Evolutionary conservation across 2,888 invertebrate species (phyloP), one percentile per base, ranked within the genome.

Genomic region (Diadegma fenestrale): DNA sequence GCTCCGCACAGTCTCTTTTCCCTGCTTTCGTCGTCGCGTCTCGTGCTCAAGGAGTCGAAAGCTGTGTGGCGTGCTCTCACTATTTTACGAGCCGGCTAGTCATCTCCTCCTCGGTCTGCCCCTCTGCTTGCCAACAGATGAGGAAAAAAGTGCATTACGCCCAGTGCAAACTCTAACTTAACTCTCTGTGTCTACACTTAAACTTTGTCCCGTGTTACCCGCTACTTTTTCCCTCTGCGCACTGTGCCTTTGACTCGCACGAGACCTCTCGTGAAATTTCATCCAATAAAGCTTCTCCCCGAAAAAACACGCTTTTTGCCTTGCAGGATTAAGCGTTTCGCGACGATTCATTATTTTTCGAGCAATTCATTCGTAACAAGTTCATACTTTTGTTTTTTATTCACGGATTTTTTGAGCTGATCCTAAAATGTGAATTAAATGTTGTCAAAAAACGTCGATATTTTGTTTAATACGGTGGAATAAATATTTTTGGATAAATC

Each of bases 61-160:
- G 75, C 75, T 51, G 48, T 51, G 48, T 76, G 41, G 68, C 81
- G 71, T 80, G 80, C 80, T 71, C 80, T 64, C 75, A 63, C 80
- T 81, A 73, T 78, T 81, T 81, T 81, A 78, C 81, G 84, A 84
- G 77, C 66, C 78, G 81, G 81, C 84, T 68, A 78, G 78, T 64
- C 72, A 68, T 30, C 78, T 48, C 30, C 78, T 48, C 80, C 68
- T 58, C 76, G 71, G 33, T 51, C 30, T 54, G 77, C 61, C 81
- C 61, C 73, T n/a, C n/a, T n/a, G n/a, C n/a, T 68, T 68, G 68
- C 68, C 72, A 72, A 73, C 66, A 51, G 71, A 45, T 45, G 71
- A 84, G 76, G 76, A 43, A 80, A 80, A 71, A 30, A 69, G 30
- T 30, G 17, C 61, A 63, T 43, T 48, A 72, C 63, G 51, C 69